These are phyloP conservation scores for Lasioglossum figueresi DNA, from an alignment of 2,888 invertebrate species.

Conservation along the genomic window DNA sequence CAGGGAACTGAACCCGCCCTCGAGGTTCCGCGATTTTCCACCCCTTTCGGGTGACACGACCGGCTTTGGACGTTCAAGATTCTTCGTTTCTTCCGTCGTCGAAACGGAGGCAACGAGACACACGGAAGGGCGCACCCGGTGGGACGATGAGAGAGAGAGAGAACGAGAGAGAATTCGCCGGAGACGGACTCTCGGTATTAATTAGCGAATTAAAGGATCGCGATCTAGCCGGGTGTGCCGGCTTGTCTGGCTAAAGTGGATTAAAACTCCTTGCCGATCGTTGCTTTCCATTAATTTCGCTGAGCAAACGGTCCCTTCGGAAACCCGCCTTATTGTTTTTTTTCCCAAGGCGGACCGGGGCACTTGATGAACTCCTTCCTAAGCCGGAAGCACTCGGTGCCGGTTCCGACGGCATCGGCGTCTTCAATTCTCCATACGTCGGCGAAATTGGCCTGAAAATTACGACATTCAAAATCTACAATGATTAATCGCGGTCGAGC, in stretches of 20 bases:
- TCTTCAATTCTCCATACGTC: neutral
- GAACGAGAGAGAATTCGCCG: neutral
- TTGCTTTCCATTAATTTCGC: constrained; percentile 68
- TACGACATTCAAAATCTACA: neutral
- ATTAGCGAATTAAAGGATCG: constrained; percentile 81
- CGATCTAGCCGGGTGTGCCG: constrained; percentile 49
- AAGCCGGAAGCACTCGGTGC: neutral
- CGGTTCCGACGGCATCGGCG: neutral
- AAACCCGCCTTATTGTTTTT: constrained; percentile 46
- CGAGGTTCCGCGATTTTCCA: constrained; percentile 54
- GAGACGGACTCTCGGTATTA: constrained; percentile 72
- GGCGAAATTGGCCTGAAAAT: neutral
- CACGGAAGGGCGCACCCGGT: neutral
- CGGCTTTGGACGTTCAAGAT: constrained; percentile 64
- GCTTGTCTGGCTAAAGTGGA: constrained; percentile 60
- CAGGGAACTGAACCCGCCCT: constrained; percentile 48
- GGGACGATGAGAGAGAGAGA: neutral
- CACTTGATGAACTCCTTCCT: neutral
- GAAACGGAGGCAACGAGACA: constrained; percentile 22
- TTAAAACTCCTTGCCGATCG: constrained; percentile 68
- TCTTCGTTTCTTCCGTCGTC: constrained; percentile 71
- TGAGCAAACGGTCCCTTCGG: constrained; percentile 57
- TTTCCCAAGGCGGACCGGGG: constrained; percentile 21
- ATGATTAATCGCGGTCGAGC: neutral
- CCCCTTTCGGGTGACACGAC: constrained; percentile 41